Base-by-base conservation (phyloP, 2,888 invertebrate species). In the Erannis defoliaria region DNA sequence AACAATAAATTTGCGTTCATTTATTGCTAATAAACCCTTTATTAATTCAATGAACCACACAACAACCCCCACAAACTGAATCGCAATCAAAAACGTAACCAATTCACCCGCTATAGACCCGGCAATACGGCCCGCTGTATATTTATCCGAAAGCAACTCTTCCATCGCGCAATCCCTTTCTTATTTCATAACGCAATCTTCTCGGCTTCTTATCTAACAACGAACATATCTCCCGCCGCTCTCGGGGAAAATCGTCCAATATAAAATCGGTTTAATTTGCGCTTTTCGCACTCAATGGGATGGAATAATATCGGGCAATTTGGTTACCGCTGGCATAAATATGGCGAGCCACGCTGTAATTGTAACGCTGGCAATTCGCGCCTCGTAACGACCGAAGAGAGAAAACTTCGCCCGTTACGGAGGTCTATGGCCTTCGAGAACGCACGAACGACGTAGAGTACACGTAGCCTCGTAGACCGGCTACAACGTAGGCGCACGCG, bases 241-340 rank as follows among this genome's bases (percentile, higher is more conserved):
- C 85, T 86, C 78, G 79, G 83, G 85, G 92, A 90, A 89, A 93
- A 93, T 92, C 92, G 87, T 92, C 92, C 88, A 92, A 93, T 93
- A 93, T 93, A 93, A 93, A 93, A 92, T 93, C 92, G 92, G 90
- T 93, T 93, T 93, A 93, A 93, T 93, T 93, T 93, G 93, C 92
- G 91, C 93, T 92, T 93, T 92, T 93, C 93, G 90, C 90, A 93
- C 93, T 93, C 93, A 93, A 93, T 93, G 93, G 93, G 91, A 91
- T 88, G 92, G 93, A 93, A 93, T 93, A 93, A 93, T 93, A 92
- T 92, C 90, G 89, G 89, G 93, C 93, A 93, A 93, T 93, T 93
- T 93, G 89, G 93, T 93, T 93, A 93, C 93, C 93, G 90, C 93
- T 78, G 82, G 88, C 90, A 93, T 93, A 93, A 93, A 93, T 93